These are phyloP conservation scores for Nothoprocta pentlandii DNA, from an alignment of 2,113 vertebrate species.

Conservation along the genomic window DNA sequence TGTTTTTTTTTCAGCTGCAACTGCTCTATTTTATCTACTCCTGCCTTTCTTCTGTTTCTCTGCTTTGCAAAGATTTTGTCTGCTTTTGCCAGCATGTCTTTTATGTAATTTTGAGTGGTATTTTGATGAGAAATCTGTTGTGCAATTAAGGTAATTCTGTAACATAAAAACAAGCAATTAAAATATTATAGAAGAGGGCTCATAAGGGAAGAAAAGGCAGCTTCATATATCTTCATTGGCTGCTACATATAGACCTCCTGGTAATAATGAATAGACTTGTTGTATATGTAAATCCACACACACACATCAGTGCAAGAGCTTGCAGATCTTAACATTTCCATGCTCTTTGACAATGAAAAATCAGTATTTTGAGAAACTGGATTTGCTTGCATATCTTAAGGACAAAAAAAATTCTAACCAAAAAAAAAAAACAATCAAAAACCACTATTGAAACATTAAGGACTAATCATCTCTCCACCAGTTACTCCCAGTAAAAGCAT, in stretches of 20 bases:
- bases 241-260: neutral
- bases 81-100: neutral
- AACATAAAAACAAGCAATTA: neutral
- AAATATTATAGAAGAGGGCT: neutral
- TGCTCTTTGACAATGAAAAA: neutral
- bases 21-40: neutral
- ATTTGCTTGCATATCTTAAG: neutral
- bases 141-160: neutral
- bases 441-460: neutral
- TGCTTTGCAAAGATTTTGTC: neutral
- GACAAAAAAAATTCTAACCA: neutral
- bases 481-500: neutral
- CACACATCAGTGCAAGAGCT: neutral
- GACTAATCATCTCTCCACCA: neutral
- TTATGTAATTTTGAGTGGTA: neutral
- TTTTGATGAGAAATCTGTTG: neutral
- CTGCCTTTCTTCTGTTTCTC: neutral
- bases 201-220: neutral
- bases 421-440: neutral
- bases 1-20: neutral
- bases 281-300: neutral
- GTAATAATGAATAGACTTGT: neutral
- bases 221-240: neutral
- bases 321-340: neutral
- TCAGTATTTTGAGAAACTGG: neutral